Evolutionary conservation across 2,888 invertebrate species (phyloP), one percentile per base, ranked within the genome.

Genomic region (Ellobium chinense): DNA sequence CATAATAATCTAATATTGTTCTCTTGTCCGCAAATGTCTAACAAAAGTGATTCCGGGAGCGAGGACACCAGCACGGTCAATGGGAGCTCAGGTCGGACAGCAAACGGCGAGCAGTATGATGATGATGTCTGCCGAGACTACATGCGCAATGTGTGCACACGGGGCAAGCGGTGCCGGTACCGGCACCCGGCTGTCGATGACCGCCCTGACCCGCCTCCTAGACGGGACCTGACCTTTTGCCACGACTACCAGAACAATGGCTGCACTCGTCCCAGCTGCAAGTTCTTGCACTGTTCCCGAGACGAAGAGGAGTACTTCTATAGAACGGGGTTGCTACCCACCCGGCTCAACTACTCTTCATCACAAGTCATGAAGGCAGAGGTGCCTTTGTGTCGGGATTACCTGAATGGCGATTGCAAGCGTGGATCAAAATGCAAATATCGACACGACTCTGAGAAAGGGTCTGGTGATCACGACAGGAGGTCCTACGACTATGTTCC

Each of bases 211-310:
- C 81, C 18, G 5, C 79, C 76, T 24, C 89, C 87, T 80, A 70
- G 63, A 29, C 89, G 88, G 24, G 92, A 92, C 56, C 90, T 90
- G 81, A 93, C 93, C 56, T 95, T 94, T 89, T 94, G 94, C 89
- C 94, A 94, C 88, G 94, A 95, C 88, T 94, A 92, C 87, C 96
- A 96, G 93, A 97, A 97, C 91, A 95, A 95, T 63, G 94, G 95
- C 82, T 97, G 96, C 90, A 94, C 94, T n/a, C 94, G 97, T 87
- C 94, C 94, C 3, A 95, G 95, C 81, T 96, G 96, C 89, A 95
- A 95, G 89, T 96, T 96, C 91, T 94, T 96, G 63, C 97, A 97
- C 92, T 96, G 96, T 89, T 94, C 95, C 0, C 94, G 95, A 27
- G 95, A 95, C 88, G 96, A 96, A 87, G 96, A 96, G 90, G 94